Conservation (phyloP, 2,888 invertebrate genomes). For the Nebria salina region DNA sequence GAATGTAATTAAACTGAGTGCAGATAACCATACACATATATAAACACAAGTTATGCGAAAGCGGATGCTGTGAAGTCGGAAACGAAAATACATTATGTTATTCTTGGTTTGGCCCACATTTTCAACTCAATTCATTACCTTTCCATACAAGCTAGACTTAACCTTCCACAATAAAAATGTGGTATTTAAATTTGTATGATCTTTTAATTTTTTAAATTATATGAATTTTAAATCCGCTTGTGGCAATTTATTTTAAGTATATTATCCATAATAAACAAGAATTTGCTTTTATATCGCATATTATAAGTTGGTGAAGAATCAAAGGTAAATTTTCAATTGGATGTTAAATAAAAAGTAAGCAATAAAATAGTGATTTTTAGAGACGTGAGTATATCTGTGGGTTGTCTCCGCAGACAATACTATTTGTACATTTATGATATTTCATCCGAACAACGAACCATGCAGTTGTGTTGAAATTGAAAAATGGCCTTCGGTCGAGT, state of each 20-base stretch:
- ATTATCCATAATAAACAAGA: too few relatives aligned
- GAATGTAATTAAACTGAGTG: conserved; percentile 20
- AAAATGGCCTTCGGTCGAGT: background rate
- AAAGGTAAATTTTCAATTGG: too few relatives aligned
- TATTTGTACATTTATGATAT: background rate
- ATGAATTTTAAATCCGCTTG: too few relatives aligned
- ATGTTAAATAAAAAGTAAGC: too few relatives aligned
- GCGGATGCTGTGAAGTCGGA: conserved; percentile 12
- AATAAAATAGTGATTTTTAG: too few relatives aligned
- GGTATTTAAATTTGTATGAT: too few relatives aligned
- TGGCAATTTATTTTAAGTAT: too few relatives aligned
- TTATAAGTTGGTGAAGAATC: too few relatives aligned
- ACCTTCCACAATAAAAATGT: too few relatives aligned
- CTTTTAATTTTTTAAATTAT: too few relatives aligned
- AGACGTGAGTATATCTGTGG: too few relatives aligned
- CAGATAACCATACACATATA: conserved; percentile 7
- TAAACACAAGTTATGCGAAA: conserved; percentile 4
- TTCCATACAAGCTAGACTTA: background rate
- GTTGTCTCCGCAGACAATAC: background rate
- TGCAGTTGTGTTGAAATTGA: conserved; percentile 15
- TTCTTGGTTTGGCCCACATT: background rate
- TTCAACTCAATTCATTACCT: background rate
- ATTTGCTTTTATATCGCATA: too few relatives aligned
- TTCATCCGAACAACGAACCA: background rate
- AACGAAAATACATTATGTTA: conserved; percentile 12